These are phyloP conservation scores for Thereva unica DNA, from an alignment of 2,888 invertebrate species.

Conservation along the genomic window DNA sequence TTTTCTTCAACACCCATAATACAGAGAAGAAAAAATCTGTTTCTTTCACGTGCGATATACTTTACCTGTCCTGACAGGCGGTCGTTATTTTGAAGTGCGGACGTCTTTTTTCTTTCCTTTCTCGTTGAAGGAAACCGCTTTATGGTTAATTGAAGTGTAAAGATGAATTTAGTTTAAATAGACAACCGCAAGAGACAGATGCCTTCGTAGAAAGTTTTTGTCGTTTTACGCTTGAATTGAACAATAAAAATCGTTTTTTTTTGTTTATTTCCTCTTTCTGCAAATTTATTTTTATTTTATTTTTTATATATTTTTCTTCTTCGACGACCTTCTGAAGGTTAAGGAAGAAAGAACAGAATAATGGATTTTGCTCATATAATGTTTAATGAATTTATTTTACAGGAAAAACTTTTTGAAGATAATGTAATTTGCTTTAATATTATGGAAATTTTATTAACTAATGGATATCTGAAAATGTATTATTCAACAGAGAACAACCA, in stretches of 20 bases:
- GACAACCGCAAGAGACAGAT: constrained; percentile 4
- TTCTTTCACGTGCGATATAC: no score
- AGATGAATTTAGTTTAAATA: constrained; percentile 3
- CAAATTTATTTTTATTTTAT: neutral
- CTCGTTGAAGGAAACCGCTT: neutral
- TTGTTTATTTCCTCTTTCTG: neutral
- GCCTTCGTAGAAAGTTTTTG: constrained; percentile 1
- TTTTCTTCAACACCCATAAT: no score
- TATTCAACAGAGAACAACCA: no score
- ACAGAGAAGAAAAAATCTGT: no score
- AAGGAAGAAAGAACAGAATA: neutral
- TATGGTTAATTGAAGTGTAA: constrained; percentile 26
- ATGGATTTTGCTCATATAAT: no score
- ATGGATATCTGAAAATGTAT: no score
- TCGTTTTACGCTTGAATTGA: constrained; percentile 21
- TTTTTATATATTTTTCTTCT: neutral
- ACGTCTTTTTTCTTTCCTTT: neutral
- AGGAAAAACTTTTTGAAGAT: no score
- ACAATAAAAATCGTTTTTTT: neutral
- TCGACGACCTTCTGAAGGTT: neutral
- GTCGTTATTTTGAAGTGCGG: neutral
- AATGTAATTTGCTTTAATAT: no score
- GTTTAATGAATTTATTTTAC: no score
- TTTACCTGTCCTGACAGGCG: no score
- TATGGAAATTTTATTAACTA: no score